These are phyloP conservation scores for Junonia oenone DNA, from an alignment of 2,888 invertebrate species.

Conservation along the genomic window DNA sequence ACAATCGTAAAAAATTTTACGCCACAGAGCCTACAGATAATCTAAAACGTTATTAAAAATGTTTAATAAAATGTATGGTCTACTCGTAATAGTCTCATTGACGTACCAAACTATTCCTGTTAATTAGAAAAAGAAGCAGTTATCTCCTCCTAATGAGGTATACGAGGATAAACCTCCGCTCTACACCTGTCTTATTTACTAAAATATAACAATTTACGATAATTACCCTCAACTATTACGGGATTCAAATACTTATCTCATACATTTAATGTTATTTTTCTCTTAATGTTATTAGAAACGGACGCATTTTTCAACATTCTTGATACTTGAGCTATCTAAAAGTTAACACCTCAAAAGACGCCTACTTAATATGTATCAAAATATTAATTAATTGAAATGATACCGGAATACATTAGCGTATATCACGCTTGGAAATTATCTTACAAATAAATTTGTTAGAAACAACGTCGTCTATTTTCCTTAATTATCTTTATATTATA, in stretches of 20 bases:
- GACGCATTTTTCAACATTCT: conserved; percentile 6
- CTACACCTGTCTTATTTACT: neutral
- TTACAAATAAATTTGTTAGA: neutral
- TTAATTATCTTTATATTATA: neutral
- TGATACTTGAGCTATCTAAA: neutral
- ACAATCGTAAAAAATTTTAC: neutral
- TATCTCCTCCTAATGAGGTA: neutral
- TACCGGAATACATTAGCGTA: neutral
- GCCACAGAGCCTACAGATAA: neutral
- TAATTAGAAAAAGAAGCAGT: neutral
- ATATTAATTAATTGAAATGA: neutral
- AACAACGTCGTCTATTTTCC: neutral
- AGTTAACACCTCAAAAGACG: conserved; percentile 8
- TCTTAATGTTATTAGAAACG: conserved; percentile 1
- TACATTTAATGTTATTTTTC: neutral
- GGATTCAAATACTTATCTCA: neutral
- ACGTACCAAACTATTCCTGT: neutral
- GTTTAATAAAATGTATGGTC: neutral
- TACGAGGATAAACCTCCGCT: neutral
- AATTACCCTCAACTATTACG: neutral
- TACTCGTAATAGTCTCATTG: neutral
- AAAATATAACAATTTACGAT: neutral
- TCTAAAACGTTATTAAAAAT: neutral
- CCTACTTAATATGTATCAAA: neutral
- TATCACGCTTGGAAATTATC: neutral